Evolutionary conservation across 2,797 vertebrate genomes (phyloP).

Genomic region (Rhinoraja longicauda): DNA sequence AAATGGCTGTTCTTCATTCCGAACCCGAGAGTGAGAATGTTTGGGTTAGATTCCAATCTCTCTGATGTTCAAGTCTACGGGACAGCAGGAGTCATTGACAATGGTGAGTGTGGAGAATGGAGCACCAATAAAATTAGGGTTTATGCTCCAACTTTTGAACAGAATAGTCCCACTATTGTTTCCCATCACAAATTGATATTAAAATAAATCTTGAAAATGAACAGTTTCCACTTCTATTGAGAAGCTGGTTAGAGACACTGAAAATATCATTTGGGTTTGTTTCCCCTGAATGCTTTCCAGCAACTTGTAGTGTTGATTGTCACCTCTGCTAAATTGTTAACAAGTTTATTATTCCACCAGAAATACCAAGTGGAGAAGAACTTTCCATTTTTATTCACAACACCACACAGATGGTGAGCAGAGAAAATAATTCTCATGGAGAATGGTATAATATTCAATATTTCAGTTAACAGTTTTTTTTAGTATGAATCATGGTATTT

Average conservation of each 20-base stretch:
- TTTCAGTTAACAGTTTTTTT: background rate
- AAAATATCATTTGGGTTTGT: background rate
- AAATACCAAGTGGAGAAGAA: background rate
- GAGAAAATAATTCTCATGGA: background rate
- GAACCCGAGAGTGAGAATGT: background rate
- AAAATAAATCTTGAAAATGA: background rate
- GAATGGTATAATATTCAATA: background rate
- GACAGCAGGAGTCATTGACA: background rate
- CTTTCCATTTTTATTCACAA: background rate
- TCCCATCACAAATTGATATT: background rate
- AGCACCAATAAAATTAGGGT: background rate
- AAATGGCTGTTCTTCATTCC: background rate
- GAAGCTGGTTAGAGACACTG: background rate
- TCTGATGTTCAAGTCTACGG: background rate
- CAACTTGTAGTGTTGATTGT: background rate
- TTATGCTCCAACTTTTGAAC: background rate
- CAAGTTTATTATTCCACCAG: background rate
- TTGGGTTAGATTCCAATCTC: background rate
- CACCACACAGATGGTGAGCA: background rate
- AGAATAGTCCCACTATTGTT: background rate
- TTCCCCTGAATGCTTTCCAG: background rate
- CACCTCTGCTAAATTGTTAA: background rate
- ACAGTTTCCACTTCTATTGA: background rate
- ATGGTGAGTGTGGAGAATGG: no score
- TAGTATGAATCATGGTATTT: background rate